phyloP scores from a whole-genome alignment of 2,113 vertebrate species.

The Hippotragus niger region DNA sequence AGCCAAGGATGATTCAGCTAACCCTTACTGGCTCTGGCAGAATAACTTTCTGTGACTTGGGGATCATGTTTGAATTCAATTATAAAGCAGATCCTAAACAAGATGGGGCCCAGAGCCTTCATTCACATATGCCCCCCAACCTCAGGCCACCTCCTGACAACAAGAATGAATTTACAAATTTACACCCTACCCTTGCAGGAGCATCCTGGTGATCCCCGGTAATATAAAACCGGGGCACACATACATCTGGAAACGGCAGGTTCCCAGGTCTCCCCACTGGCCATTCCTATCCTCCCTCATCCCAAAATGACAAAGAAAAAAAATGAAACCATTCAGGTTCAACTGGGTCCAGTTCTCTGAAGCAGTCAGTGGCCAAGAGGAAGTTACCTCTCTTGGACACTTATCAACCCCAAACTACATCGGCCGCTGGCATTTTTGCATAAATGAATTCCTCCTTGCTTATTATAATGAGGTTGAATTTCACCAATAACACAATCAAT shows the following conservation, averaged over 20 bases:
- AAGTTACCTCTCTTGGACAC: rapidly evolving
- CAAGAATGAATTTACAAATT: no score
- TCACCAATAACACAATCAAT: neutral
- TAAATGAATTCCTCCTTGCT: rapidly evolving
- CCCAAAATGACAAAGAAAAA: rapidly evolving
- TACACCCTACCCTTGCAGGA: neutral
- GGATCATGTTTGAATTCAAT: rapidly evolving
- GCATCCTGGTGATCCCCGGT: no score
- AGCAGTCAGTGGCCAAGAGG: rapidly evolving
- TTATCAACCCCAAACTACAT: rapidly evolving
- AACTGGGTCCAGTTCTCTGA: neutral
- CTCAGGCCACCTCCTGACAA: rapidly evolving
- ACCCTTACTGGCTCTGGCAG: neutral
- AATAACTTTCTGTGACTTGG: neutral
- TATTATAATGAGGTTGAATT: neutral
- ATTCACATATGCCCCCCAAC: neutral
- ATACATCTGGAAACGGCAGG: rapidly evolving
- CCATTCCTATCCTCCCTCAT: no score
- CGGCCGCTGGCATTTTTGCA: rapidly evolving
- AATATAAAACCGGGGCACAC: rapidly evolving
- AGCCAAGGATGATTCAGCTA: neutral
- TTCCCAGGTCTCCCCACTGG: neutral
- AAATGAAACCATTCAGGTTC: neutral
- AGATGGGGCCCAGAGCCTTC: rapidly evolving
- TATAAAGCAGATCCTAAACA: neutral